These are phyloP conservation scores for Xiphophorus birchmanni DNA, from an alignment of 2,797 vertebrate species.

Conservation along the genomic window DNA sequence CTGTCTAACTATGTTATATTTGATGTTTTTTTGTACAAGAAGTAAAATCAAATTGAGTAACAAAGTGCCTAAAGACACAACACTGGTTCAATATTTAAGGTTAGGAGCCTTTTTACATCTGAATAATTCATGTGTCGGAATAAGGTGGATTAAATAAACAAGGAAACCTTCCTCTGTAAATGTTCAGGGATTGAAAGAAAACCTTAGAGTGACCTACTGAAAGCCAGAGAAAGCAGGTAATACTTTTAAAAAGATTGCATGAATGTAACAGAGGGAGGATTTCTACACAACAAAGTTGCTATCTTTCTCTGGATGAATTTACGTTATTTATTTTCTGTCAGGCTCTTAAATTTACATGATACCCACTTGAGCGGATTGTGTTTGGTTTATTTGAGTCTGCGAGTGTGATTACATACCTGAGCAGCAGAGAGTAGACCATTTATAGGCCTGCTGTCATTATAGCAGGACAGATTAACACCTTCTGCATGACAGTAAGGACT, in stretches of 20 bases:
- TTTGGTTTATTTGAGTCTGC: constrained; percentile 19
- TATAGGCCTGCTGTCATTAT: constrained; percentile 55
- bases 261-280: background rate
- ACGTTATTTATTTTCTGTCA: background rate
- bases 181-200: background rate
- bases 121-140: background rate
- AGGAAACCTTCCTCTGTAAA: background rate
- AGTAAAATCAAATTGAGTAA: background rate
- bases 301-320: background rate
- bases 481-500: constrained; percentile 12
- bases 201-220: background rate
- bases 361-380: constrained; percentile 4
- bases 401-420: constrained; percentile 20
- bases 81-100: background rate
- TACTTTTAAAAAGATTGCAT: background rate
- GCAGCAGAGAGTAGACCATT: constrained; percentile 43
- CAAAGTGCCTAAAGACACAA: background rate
- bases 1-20: background rate
- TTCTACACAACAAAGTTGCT: background rate
- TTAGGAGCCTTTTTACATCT: background rate
- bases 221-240: background rate
- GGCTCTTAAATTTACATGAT: background rate
- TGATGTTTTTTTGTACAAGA: background rate
- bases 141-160: background rate
- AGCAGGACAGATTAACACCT: constrained; percentile 40